Conservation (phyloP, 2,888 invertebrate species). For the Leptopterna dolabrata region DNA sequence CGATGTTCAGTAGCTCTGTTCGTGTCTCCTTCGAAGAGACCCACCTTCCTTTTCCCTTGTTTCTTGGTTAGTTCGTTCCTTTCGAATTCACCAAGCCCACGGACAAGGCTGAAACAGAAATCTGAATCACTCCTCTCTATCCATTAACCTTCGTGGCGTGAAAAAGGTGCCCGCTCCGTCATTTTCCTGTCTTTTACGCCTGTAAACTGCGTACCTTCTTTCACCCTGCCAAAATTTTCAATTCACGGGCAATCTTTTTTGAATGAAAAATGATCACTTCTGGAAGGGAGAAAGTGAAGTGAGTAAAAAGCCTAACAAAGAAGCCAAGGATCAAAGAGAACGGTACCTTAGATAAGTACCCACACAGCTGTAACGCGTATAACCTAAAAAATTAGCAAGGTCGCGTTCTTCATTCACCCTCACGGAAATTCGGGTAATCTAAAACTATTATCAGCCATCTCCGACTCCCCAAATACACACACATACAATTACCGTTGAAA, state of each 20-base stretch:
- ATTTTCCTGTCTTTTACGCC: conserved; percentile 1
- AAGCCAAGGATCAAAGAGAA: conserved; percentile 5
- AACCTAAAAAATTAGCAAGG: not conserved
- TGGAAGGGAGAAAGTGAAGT: not conserved
- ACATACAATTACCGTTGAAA: too few species aligned
- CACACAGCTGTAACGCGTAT: not conserved
- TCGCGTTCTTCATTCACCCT: not conserved
- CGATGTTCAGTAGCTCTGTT: not conserved
- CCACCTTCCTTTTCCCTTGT: not conserved
- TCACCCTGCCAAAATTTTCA: not conserved
- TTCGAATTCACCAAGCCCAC: not conserved
- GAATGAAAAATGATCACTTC: not conserved
- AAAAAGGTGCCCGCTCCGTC: not conserved
- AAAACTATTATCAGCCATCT: too few species aligned
- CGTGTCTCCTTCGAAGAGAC: not conserved
- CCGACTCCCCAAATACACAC: too few species aligned
- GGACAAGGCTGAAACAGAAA: not conserved
- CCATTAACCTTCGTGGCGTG: not conserved
- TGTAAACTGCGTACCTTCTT: not conserved
- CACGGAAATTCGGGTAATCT: too few species aligned
- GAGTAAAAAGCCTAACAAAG: not conserved
- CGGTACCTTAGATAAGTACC: not conserved
- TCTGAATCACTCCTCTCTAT: conserved; percentile 2
- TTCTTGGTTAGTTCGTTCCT: not conserved
- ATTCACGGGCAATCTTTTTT: not conserved